Evolutionary conservation across 2,888 invertebrate genomes (phyloP), one percentile per base, ranked within the genome.

Genomic region (Carpatolechia fugitivella): DNA sequence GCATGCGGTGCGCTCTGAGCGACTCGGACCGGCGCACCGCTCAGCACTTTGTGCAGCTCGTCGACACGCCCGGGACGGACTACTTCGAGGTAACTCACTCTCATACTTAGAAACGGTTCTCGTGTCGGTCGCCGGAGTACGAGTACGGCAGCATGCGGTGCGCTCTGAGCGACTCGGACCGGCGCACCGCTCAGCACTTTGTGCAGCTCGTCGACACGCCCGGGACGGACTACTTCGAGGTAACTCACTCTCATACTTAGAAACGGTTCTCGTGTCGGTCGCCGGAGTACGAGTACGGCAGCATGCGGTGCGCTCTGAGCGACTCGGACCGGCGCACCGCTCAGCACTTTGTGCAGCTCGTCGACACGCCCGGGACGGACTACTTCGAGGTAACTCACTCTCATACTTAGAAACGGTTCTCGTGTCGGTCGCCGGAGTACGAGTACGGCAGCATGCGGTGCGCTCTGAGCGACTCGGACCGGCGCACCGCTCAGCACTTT

Each of bases 91-190:
- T 90, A 75, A 41, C 10, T 5, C 10, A 14, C 6, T 38, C 24
- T 4, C 24, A 24, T 24, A 24, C 24, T 24, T 24, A 95, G 94
- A 96, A 96, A 81, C 95, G 97, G 53, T 98, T 98, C 82, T 94
- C 95, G 11, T 98, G 98, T 75, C 94, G 98, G 7, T 97, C 97
- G 0, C 96, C 96, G 36, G 97, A 98, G 81, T 98, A 98, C 85
- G 97, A 98, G 82, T 98, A 98, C 86, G 95, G 96, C 59, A 97
- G 96, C 57, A 94, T 98, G 81, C 95, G 97, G 72, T 98, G 98
- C 73, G 95, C 97, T 61, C 92, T 98, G 38, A 96, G 97, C 75
- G 97, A 98, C 76, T 95, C 96, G 1, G 98, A 98, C 80, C 91
- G 98, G 13, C 92, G 98, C 60, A 95, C 97, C 1, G 96, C 96